A percentile compares a stretch with the other conserved stretches of the same genome.
Conservation (phyloP, 2,797 vertebrate genomes). For the Carapus acus region DNA sequence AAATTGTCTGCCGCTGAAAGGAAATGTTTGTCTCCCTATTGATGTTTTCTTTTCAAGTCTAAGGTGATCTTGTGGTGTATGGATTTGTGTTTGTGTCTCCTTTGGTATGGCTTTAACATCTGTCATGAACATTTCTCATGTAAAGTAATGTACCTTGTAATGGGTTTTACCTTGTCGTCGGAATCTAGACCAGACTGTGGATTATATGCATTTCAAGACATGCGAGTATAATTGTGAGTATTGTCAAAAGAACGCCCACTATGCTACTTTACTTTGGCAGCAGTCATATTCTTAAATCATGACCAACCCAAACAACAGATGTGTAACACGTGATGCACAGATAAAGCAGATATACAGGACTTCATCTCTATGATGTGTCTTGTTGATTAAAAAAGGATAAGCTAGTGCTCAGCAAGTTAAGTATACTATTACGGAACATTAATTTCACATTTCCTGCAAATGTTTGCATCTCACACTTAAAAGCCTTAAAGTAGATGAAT, state of each 20-base stretch:
- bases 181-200: constrained; percentile 3
- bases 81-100: neutral
- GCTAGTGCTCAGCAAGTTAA: too few relatives aligned
- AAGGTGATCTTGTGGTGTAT: constrained; percentile 1
- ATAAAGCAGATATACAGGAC: constrained; percentile 11
- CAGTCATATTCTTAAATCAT: constrained; percentile 33
- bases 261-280: constrained; percentile 39
- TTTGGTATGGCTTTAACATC: neutral
- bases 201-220: constrained; percentile 26
- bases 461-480: too few relatives aligned
- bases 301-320: constrained; percentile 43
- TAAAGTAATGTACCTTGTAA: neutral
- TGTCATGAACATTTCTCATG: neutral
- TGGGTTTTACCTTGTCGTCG: constrained; percentile 2
- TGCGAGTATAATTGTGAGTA: constrained; percentile 36
- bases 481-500: too few relatives aligned
- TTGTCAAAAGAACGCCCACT: constrained; percentile 26
- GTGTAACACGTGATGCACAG: too few relatives aligned
- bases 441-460: too few relatives aligned
- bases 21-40: neutral
- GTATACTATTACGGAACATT: too few relatives aligned
- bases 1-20: neutral
- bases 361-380: neutral
- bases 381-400: constrained; percentile 1
- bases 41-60: neutral